phyloP scores from a whole-genome alignment of 2,113 vertebrate species.

The Formicarius rufipectus region DNA sequence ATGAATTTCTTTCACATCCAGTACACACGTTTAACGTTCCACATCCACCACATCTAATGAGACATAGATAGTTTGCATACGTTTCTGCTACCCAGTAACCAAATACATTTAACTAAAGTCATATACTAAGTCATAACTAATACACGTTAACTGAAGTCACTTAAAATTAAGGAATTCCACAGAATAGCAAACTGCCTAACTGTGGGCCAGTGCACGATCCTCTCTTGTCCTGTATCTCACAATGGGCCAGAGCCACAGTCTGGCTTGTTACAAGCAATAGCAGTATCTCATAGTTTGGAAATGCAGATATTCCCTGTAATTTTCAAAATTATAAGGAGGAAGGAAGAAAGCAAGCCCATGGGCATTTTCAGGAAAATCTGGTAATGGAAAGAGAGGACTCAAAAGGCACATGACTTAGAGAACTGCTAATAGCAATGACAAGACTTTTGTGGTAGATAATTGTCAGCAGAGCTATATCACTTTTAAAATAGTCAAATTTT shows the following conservation, averaged over 20 bases:
- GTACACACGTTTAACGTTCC: background rate
- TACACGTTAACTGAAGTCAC: background rate
- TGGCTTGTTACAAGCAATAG: background rate
- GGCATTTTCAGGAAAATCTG: background rate
- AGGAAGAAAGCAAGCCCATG: background rate
- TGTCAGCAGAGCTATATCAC: background rate
- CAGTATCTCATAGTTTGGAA: background rate
- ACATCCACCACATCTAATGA: background rate
- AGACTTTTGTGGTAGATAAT: background rate
- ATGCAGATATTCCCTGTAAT: background rate
- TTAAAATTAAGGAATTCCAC: background rate
- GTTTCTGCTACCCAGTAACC: background rate
- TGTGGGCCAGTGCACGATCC: background rate
- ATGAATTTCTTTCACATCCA: background rate
- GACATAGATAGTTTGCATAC: background rate
- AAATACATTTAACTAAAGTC: background rate
- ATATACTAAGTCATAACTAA: no score
- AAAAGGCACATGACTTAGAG: background rate
- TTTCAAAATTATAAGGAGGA: background rate
- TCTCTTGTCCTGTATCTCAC: background rate
- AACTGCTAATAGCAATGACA: background rate
- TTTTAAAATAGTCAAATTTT: background rate
- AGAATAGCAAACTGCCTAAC: background rate
- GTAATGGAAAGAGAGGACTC: background rate
- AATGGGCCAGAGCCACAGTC: background rate